Conservation (phyloP, 1,140 invertebrate genomes). For the Orchestia grillus region DNA sequence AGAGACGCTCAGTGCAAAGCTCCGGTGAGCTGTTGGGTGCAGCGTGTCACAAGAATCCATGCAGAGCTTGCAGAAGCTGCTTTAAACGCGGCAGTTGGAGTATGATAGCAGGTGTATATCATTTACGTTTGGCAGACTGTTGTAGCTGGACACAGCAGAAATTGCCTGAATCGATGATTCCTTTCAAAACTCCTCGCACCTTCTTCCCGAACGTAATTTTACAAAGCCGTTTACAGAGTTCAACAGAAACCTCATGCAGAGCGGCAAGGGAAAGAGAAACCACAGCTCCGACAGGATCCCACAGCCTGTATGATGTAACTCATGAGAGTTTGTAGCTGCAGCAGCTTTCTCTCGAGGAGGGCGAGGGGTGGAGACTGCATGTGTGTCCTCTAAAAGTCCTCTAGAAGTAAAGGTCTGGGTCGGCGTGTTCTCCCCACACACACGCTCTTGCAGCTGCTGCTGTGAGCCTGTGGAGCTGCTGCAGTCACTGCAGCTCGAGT, state of each 20-base stretch:
- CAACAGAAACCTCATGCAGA: not conserved
- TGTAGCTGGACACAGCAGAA: not conserved
- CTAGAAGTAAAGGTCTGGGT: constrained; percentile 46
- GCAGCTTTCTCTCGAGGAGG: constrained; percentile 29
- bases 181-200: not conserved
- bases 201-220: not conserved
- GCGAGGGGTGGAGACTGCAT: not conserved
- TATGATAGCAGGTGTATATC: not conserved
- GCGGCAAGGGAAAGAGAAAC: constrained; percentile 41
- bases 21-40: not conserved
- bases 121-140: not conserved
- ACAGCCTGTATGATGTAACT: constrained; percentile 20
- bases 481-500: too few species aligned
- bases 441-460: not conserved
- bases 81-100: not conserved
- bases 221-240: not conserved
- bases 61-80: too few species aligned
- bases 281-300: not conserved
- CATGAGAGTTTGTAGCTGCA: not conserved
- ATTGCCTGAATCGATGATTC: not conserved
- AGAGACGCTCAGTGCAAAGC: not conserved
- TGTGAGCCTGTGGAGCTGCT: not conserved
- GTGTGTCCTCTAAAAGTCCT: constrained; percentile 37
- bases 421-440: not conserved
- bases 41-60: too few species aligned